Conservation (phyloP, 1,140 invertebrate species). For the Leptoteleia sp. region DNA sequence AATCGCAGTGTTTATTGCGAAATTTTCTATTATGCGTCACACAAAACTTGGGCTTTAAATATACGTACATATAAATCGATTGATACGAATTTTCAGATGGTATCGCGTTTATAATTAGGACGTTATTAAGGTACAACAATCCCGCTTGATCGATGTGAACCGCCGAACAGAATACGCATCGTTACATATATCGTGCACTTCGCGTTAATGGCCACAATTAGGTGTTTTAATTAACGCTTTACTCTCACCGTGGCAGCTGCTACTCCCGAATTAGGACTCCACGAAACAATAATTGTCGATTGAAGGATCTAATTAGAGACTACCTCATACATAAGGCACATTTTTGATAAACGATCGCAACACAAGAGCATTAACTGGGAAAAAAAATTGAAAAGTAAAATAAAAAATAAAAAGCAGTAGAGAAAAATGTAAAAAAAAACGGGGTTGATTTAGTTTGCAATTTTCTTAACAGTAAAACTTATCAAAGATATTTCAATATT, state of each 20-base stretch:
- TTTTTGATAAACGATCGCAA: constrained; percentile 48
- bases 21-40: constrained; percentile 33
- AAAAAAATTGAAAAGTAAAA: too few species aligned
- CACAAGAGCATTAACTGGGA: too few species aligned
- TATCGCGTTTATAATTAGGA: constrained; percentile 67
- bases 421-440: too few species aligned
- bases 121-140: constrained; percentile 67
- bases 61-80: constrained; percentile 37
- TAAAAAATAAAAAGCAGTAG: too few species aligned
- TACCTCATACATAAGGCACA: constrained; percentile 42
- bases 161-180: constrained; percentile 71
- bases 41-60: constrained; percentile 25
- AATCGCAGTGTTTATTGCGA: constrained; percentile 19
- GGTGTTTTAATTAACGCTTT: constrained; percentile 81
- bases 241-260: constrained; percentile 74
- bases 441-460: too few species aligned
- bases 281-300: constrained; percentile 80
- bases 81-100: constrained; percentile 58
- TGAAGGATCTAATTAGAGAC: constrained; percentile 79
- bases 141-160: constrained; percentile 73
- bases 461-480: too few species aligned
- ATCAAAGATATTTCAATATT: too few species aligned
- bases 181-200: constrained; percentile 74
- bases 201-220: constrained; percentile 81
- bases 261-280: constrained; percentile 78